Evolutionary conservation across 2,113 vertebrate genomes (phyloP), one percentile per base, ranked within the genome.

Genomic region (Emydocephalus ijimae): DNA sequence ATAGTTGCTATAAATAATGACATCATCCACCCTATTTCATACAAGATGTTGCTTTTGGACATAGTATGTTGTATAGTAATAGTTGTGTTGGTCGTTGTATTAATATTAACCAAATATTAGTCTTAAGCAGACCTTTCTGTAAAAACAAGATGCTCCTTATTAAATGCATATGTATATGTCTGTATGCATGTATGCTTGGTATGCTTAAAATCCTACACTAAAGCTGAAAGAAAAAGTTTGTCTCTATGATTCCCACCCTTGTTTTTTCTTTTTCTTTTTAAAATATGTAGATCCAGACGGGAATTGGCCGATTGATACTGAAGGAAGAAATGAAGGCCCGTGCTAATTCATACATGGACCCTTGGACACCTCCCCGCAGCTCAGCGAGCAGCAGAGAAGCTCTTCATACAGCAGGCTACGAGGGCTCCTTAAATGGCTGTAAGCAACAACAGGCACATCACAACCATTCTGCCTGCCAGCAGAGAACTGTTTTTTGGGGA

Each of bases 251-350:
- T 56, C 18, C 43, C 64, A 87, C 24, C 26, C 24, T 26, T 52
- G 1, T 56, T 1, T 1, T 39, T 74, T 88, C 8, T 10, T 90
- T 64, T 55, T 85, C 57, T 21, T 57, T 26, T 91, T 89, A 0
- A 12, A 2, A 4, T 85, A 1, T 26, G 50, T 95, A 99, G 99
- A 98, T 99, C 96, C 99, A 99, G 98, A 98, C 98, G 1, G 98
- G 99, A 93, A 99, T 99, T 1, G 99, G 99, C 93, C 98, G 99
- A 96, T 97, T 99, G 98, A 99, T 99, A 96, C 98, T 99, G 94
- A 99, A 99, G 97, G 99, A 99, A 96, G 99, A 99, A 98, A 99
- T 99, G 99, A 99, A 99, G 98, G 99, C 99, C 57, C 98, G 99
- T 88, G 99, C 99, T 88, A 98, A 98, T 97, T 99, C 98, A 95